Evolutionary conservation across 2,113 vertebrate species (phyloP).

Genomic region (Echinops telfairi): DNA sequence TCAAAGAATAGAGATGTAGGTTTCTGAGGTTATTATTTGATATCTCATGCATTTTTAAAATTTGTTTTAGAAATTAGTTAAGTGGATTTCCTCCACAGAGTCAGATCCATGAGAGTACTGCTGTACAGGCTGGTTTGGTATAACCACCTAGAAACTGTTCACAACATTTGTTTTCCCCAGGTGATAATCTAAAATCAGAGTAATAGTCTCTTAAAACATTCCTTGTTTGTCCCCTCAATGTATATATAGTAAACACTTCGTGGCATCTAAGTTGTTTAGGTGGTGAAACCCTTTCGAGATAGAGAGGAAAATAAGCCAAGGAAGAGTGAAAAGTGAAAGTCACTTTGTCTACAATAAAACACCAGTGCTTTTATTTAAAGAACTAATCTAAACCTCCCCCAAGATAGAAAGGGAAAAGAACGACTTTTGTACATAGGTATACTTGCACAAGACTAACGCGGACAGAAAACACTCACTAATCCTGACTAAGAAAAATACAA

Average conservation of each 20-base stretch:
- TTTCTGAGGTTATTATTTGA: neutral
- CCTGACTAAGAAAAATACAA: constrained; percentile 4
- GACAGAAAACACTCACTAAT: neutral
- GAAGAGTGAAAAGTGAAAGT: neutral
- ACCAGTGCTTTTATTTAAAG: neutral
- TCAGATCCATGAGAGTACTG: neutral
- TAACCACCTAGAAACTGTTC: neutral
- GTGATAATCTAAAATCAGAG: neutral
- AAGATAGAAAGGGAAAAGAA: neutral
- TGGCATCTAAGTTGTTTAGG: neutral
- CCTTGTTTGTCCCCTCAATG: neutral
- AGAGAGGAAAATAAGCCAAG: neutral
- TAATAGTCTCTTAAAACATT: neutral
- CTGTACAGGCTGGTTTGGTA: neutral
- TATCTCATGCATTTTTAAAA: too few relatives aligned
- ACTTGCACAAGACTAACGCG: neutral
- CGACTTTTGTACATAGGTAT: neutral
- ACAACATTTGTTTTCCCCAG: neutral
- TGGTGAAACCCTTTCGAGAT: neutral
- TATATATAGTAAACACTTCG: neutral
- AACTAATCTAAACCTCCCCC: neutral
- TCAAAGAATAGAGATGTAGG: neutral
- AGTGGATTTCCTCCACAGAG: neutral
- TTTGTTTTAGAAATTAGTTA: neutral
- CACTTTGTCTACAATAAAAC: neutral